Evolutionary conservation across 2,797 vertebrate genomes (phyloP), one percentile per base, ranked within the genome.

Genomic region (Brachymystax lenok): DNA sequence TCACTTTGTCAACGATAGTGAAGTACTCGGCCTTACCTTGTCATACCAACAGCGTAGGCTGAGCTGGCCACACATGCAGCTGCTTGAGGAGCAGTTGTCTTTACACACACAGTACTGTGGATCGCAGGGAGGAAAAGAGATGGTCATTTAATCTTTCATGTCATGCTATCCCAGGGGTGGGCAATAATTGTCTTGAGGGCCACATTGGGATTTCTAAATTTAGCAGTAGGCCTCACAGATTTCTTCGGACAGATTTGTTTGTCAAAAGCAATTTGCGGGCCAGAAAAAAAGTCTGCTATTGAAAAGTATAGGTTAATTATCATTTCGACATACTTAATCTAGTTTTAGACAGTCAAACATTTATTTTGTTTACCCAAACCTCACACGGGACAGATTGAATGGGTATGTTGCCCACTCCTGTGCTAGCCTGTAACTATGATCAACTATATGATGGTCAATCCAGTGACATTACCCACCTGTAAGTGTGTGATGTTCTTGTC

Each of bases 31-130:
- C 19, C 95, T 95, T 90, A 99, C 98, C 97, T 96, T 96, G 85
- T 96, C 96, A 5, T 98, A 99, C 98, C 98, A 99, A 91, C 98
- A 98, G 86, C 98, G 96, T 92, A 99, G 94, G 82, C 98, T 99
- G 82, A 99, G 96, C 73, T 99, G 98, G 75, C 98, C 97, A 73
- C 98, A 99, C 98, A 99, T 98, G 91, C 98, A 99, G 91, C 96
- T 96, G 78, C 96, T 97, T 30, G 97, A 96, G 2, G 98, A 99
- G 85, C 98, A 99, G 92, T 99, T 95, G 0, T 99, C 98, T 76
- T 96, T 95, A 83, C 98, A 99, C 16, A 98, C 95, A 3, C 98
- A 99, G 93, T 99, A 99, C 98, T 99, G 92, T 0, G 19, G 63
- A 77, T 1, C 33, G 67, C 1, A 80, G 46, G 74, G 27, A 68